Percentiles rank a stretch among this genome's conserved stretches.
Evolutionary conservation across 2,888 invertebrate species (phyloP).

Genomic region (Rapana venosa): DNA sequence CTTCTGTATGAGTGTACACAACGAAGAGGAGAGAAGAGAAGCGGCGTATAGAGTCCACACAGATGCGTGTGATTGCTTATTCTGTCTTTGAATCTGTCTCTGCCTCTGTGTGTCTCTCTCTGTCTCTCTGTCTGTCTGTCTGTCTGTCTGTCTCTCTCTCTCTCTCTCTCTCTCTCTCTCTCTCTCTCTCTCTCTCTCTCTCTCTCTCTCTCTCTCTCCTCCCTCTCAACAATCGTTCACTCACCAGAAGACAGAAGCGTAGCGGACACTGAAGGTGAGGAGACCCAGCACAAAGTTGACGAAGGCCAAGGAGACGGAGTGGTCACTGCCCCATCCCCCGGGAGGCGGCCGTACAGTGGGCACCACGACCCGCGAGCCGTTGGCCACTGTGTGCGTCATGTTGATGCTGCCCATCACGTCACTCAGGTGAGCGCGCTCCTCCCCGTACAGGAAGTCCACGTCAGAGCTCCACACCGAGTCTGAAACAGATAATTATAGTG

Average conservation of each 20-base stretch:
- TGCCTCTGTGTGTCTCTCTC: too few relatives aligned
- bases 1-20: too few relatives aligned
- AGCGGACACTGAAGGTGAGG: conserved; percentile 87
- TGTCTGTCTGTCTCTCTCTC: too few relatives aligned
- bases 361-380: conserved; percentile 57
- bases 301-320: conserved; percentile 84
- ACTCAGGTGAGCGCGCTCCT: conserved; percentile 56
- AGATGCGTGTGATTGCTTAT: too few relatives aligned
- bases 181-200: too few relatives aligned
- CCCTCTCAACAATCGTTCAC: neutral
- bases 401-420: conserved; percentile 62
- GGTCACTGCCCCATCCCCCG: conserved; percentile 48
- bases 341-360: conserved; percentile 56
- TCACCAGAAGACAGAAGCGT: conserved; percentile 91
- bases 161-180: too few relatives aligned
- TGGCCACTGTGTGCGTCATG: conserved; percentile 52
- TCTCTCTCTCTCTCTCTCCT: too few relatives aligned
- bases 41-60: too few relatives aligned
- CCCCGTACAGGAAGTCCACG: conserved; percentile 84
- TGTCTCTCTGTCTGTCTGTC: too few relatives aligned
- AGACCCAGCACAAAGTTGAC: conserved; percentile 89
- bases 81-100: too few relatives aligned
- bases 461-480: conserved; percentile 91
- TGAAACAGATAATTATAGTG: conserved; percentile 76
- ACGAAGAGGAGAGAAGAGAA: too few relatives aligned